Conservation (phyloP, 2,888 invertebrate genomes). For the Cephonodes hylas region DNA sequence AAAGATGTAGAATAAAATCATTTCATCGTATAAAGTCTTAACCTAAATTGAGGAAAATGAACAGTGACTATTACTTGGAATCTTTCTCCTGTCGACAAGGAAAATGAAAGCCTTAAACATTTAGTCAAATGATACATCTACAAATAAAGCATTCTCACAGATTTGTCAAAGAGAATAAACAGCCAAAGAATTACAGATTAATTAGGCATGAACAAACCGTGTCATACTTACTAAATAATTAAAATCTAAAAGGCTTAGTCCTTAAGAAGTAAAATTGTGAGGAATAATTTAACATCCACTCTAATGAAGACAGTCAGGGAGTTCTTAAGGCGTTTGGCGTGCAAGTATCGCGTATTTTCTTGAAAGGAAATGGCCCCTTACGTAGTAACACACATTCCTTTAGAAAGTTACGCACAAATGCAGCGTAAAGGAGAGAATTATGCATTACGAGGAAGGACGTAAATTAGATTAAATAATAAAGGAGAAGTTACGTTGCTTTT, state of each 20-base stretch:
- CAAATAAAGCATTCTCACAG: background rate
- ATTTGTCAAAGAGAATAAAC: constrained; percentile 2
- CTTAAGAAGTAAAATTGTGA: constrained; percentile 3
- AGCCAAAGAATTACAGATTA: background rate
- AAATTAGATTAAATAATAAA: background rate
- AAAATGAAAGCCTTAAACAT: background rate
- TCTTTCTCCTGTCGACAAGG: background rate
- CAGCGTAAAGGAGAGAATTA: background rate
- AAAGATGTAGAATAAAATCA: no score
- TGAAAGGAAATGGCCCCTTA: background rate
- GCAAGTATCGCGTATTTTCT: background rate
- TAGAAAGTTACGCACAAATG: constrained; percentile 5
- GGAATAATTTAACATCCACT: constrained; percentile 3
- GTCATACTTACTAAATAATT: background rate
- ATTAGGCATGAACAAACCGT: background rate
- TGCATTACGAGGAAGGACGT: background rate
- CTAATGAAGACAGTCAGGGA: background rate
- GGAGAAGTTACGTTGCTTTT: background rate
- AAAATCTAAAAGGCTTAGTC: background rate
- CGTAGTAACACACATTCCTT: constrained; percentile 1
- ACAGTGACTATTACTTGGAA: background rate
- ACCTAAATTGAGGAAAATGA: background rate
- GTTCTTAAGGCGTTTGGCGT: constrained; percentile 5
- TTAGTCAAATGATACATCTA: background rate
- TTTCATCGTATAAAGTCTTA: background rate